Percentiles rank a stretch among this genome's conserved stretches.
phyloP scores from a whole-genome alignment of 2,113 vertebrate species.

The Sapajus apella region DNA sequence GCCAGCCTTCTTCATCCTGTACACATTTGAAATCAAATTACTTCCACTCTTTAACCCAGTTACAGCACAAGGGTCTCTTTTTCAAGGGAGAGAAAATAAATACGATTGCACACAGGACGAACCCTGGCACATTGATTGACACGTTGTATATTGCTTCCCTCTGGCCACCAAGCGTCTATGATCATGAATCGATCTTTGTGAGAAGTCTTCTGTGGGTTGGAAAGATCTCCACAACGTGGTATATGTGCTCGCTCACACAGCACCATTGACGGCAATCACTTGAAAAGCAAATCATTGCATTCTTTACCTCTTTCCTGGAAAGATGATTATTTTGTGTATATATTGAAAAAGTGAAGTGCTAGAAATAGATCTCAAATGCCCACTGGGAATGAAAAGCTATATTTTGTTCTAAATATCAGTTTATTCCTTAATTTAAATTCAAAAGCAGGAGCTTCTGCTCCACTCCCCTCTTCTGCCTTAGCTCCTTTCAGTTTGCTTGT shows the following conservation, averaged over 20 bases:
- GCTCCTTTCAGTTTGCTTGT: rapidly evolving
- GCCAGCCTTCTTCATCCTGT: neutral
- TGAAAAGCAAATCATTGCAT: neutral
- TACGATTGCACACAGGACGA: neutral
- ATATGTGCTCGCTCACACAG: rapidly evolving
- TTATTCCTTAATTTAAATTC: neutral
- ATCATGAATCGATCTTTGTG: neutral
- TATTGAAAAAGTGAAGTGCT: neutral
- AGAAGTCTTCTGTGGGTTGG: neutral
- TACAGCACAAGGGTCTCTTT: neutral
- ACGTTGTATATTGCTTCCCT: neutral
- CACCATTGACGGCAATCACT: neutral
- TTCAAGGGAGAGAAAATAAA: neutral
- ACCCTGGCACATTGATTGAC: neutral
- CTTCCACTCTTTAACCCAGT: neutral
- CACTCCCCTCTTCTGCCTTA: rapidly evolving
- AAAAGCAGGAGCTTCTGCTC: no score
- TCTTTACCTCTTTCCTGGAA: neutral
- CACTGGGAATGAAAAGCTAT: neutral
- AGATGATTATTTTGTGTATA: neutral
- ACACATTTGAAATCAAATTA: neutral
- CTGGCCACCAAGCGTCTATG: neutral
- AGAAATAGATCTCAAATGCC: neutral
- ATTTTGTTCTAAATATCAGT: neutral
- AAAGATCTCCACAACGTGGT: neutral